phyloP scores from a whole-genome alignment of 2,888 invertebrate genomes.

The Pteria penguin region DNA sequence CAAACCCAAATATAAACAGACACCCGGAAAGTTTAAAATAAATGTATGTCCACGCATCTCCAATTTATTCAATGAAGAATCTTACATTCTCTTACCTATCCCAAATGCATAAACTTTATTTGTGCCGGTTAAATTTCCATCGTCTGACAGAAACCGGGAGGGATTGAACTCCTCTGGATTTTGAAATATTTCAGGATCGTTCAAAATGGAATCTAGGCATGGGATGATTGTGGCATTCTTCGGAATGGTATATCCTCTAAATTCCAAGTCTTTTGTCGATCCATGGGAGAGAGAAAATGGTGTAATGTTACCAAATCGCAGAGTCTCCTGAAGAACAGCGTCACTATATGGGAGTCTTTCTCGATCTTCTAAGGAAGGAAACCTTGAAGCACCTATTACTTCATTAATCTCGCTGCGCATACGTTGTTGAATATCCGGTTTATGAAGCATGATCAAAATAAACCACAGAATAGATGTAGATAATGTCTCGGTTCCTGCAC shows the following conservation, averaged over 20 bases:
- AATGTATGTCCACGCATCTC: no score
- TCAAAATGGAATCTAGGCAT: constrained; percentile 50
- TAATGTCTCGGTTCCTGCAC: constrained; percentile 84
- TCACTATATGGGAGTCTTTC: constrained; percentile 47
- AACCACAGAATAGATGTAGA: constrained; percentile 93
- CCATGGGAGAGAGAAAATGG: constrained; percentile 51
- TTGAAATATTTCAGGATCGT: constrained; percentile 44
- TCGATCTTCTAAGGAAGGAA: constrained; percentile 39
- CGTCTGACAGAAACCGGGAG: constrained; percentile 51
- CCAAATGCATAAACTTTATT: constrained; percentile 40
- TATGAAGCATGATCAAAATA: constrained; percentile 88
- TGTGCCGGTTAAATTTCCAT: constrained; percentile 28
- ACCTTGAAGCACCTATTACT: constrained; percentile 71
- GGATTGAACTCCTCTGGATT: constrained; percentile 51
- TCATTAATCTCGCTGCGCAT: constrained; percentile 40
- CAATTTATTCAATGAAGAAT: no score
- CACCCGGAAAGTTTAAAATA: no score
- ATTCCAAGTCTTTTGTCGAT: constrained; percentile 48
- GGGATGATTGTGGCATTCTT: constrained; percentile 49
- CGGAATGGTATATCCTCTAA: constrained; percentile 66
- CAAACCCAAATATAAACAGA: no score
- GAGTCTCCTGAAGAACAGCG: constrained; percentile 61
- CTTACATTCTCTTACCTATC: constrained; percentile 9
- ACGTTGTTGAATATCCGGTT: constrained; percentile 83
- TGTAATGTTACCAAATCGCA: constrained; percentile 55